phyloP scores from a whole-genome alignment of 1,140 invertebrate genomes.

The Tetranychus cinnabarinus region DNA sequence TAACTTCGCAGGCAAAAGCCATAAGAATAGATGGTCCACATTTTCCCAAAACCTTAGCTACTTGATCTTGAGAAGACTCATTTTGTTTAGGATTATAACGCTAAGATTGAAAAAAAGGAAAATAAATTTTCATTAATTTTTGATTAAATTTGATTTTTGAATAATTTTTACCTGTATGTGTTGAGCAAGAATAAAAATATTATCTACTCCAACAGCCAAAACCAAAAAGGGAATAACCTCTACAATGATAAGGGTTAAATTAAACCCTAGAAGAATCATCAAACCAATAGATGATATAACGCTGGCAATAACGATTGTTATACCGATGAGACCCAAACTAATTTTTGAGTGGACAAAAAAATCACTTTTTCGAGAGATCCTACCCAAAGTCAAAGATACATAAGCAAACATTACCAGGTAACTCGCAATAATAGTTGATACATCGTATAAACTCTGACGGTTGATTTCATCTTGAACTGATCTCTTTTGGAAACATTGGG shows the following conservation, averaged over 20 bases:
- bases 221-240: slow-evolving; percentile 86
- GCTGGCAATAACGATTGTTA: slow-evolving; percentile 55
- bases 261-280: slow-evolving; percentile 49
- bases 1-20: slow-evolving; percentile 52
- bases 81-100: background rate
- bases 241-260: slow-evolving; percentile 60
- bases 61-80: slow-evolving; percentile 35
- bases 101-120: background rate
- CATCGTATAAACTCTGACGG: slow-evolving; percentile 66
- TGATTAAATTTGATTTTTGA: too few species aligned
- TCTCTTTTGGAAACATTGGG: slow-evolving; percentile 22
- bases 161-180: slow-evolving; percentile 19
- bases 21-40: slow-evolving; percentile 73
- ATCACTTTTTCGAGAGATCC: slow-evolving; percentile 42
- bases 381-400: slow-evolving; percentile 72
- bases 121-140: too few species aligned
- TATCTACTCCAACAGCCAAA: slow-evolving; percentile 76
- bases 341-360: slow-evolving; percentile 56
- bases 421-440: slow-evolving; percentile 71
- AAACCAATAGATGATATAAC: slow-evolving; percentile 56
- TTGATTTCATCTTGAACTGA: slow-evolving; percentile 88
- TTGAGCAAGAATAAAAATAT: slow-evolving; percentile 79
- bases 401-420: slow-evolving; percentile 96
- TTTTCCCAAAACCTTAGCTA: slow-evolving; percentile 45
- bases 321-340: slow-evolving; percentile 50